Evolutionary conservation across 2,888 invertebrate genomes (phyloP), one percentile per base, ranked within the genome.

Genomic region (Polymixis flavicincta): DNA sequence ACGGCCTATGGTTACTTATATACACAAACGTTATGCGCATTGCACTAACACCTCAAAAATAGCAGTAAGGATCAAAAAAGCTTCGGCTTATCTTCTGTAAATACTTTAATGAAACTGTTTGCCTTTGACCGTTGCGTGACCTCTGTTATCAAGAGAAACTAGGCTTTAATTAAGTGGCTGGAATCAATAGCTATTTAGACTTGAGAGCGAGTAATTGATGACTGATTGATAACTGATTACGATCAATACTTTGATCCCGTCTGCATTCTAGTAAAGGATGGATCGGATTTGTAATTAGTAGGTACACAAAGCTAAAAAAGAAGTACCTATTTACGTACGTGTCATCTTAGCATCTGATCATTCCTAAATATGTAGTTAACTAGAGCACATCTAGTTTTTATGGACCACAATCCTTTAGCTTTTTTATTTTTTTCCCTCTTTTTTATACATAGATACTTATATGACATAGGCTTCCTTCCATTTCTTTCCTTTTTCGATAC

Each of bases 101-200:
- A 71, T 72, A 4, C 17, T 25, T n/a, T 22, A 8, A 52, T 54
- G 19, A 11, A 75, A 74, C 74, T 32, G 9, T n/a, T 71, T 32
- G 14, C 4, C 0, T 22, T 25, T 72, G 48, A 22, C 45, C 32
- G n/a, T 32, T 55, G 17, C 5, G 4, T 65, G 37, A 28, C 37
- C 66, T 50, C 9, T 50, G 37, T 55, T 65, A 65, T 28, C 64
- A 57, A 28, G 37, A 60, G 14, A 50, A 76, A 66, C 28, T 57
- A 50, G 50, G 50, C 19, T 59, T 42, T 7, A 28, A n/a, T 19
- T n/a, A 19, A 50, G 50, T 50, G 19, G 13, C 19, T 42, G 68
- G 42, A 42, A 45, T 77, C 55, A 42, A 65, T 55, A 42, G 19
- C 8, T 22, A 4, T 19, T 71, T 42, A n/a, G 22, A 42, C 28